These are phyloP conservation scores for Chromobotia macracanthus DNA, from an alignment of 2,797 vertebrate species.

Conservation along the genomic window DNA sequence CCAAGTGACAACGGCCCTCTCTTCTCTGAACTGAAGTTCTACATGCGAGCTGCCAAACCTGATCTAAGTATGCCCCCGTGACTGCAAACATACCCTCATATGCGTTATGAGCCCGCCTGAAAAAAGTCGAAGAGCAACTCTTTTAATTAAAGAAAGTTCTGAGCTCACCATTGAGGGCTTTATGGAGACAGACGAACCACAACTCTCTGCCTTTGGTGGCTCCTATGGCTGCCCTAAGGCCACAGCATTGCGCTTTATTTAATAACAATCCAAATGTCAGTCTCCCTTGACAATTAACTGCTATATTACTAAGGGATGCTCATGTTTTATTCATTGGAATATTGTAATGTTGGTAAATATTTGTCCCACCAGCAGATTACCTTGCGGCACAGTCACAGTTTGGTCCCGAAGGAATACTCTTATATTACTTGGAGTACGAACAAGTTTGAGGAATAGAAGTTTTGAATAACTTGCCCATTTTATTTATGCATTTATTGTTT, in stretches of 20 bases:
- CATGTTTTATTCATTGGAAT: conserved; percentile 81
- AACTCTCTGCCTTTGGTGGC: conserved; percentile 64
- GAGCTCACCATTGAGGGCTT: conserved; percentile 59
- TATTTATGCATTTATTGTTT: conserved; percentile 26
- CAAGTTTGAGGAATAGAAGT: conserved; percentile 57
- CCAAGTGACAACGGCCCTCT: conserved; percentile 95
- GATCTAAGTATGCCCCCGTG: conserved; percentile 85
- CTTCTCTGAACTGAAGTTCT: conserved; percentile 96
- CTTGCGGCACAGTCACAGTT: conserved; percentile 59
- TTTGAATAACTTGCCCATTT: conserved; percentile 46
- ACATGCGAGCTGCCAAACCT: conserved; percentile 94
- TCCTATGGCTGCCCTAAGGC: conserved; percentile 68
- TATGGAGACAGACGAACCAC: conserved; percentile 55
- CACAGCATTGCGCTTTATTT: conserved; percentile 79
- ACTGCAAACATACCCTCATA: conserved; percentile 41
- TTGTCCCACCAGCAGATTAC: conserved; percentile 79
- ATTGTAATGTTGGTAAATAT: conserved; percentile 82
- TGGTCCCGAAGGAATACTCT: conserved; percentile 61
- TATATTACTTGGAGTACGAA: conserved; percentile 70
- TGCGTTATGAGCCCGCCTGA: conserved; percentile 41
- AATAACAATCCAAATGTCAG: conserved; percentile 82
- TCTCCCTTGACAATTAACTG: conserved; percentile 82
- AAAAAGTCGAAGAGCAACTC: conserved; percentile 70
- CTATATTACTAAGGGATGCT: conserved; percentile 81
- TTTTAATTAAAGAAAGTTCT: conserved; percentile 77